Evolutionary conservation across 2,797 vertebrate species (phyloP).

Genomic region (Eulemur coronatus): DNA sequence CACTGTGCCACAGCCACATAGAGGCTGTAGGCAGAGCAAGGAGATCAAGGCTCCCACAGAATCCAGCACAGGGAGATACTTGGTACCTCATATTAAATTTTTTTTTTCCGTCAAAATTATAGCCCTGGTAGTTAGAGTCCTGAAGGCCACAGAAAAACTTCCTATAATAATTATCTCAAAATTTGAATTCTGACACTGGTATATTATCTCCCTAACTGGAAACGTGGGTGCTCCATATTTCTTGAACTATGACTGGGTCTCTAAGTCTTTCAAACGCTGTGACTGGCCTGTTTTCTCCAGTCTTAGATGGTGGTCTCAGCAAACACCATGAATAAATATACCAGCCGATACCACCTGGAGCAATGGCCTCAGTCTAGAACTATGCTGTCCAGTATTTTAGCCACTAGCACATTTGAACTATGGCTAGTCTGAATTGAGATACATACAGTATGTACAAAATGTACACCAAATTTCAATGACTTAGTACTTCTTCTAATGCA

Average conservation of each 20-base stretch:
- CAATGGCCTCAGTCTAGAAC: background rate
- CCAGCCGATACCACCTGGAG: background rate
- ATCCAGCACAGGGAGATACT: too few relatives aligned
- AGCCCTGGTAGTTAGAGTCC: too few relatives aligned
- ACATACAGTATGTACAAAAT: background rate
- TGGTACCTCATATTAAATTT: too few relatives aligned
- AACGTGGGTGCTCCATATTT: too few relatives aligned
- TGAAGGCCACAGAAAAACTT: too few relatives aligned
- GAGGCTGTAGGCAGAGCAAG: too few relatives aligned
- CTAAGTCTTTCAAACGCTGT: background rate
- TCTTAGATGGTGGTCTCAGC: background rate
- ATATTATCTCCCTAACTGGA: too few relatives aligned
- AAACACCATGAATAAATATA: background rate
- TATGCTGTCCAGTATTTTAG: background rate
- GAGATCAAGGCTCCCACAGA: too few relatives aligned
- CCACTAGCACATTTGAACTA: background rate
- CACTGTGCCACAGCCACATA: too few relatives aligned
- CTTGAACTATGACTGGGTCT: background rate
- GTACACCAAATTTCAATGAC: background rate
- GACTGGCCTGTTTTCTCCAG: background rate
- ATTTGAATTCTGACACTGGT: too few relatives aligned
- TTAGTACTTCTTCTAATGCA: background rate
- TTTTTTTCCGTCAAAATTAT: too few relatives aligned
- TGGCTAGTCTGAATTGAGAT: background rate
- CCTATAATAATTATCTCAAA: too few relatives aligned